A percentile compares a stretch with the other conserved stretches of the same genome.
These are phyloP conservation scores for Pangasius macronema DNA, from an alignment of 2,797 vertebrate species.

Conservation along the genomic window DNA sequence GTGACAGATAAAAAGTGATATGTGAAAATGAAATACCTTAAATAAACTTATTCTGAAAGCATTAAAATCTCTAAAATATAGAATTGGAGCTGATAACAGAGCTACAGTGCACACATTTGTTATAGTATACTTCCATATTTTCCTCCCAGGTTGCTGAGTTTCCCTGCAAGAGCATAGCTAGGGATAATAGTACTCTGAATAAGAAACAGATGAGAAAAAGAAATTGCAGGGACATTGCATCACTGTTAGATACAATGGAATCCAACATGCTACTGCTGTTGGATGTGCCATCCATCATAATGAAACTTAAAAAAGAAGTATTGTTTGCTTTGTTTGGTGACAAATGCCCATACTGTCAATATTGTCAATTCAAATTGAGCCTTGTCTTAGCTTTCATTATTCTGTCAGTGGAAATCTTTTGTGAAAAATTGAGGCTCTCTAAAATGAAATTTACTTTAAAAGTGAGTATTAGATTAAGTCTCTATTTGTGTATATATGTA, in stretches of 20 bases:
- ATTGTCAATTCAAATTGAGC: not conserved
- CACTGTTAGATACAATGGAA: constrained; percentile 40
- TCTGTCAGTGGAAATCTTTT: not conserved
- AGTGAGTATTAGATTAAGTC: not conserved
- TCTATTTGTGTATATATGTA: too few relatives aligned
- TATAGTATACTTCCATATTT: constrained; percentile 2
- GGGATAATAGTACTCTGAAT: constrained; percentile 30
- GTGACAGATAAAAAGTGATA: constrained; percentile 4
- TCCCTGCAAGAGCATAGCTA: constrained; percentile 30
- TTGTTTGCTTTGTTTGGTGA: constrained; percentile 19
- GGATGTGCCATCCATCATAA: constrained; percentile 13
- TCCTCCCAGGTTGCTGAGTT: not conserved
- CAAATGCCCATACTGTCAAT: not conserved
- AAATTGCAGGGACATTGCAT: constrained; percentile 48
- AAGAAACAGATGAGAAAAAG: constrained; percentile 38
- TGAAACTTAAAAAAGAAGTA: not conserved
- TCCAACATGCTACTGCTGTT: constrained; percentile 12
- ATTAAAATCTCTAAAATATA: not conserved
- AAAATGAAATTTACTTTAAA: not conserved
- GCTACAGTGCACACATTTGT: not conserved
- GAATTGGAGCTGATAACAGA: not conserved
- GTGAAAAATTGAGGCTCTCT: not conserved
- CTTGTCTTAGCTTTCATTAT: not conserved
- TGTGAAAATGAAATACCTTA: not conserved
- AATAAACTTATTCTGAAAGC: not conserved